A percentile compares a stretch with the other conserved stretches of the same genome.
phyloP scores from a whole-genome alignment of 2,888 invertebrate species.

The Andricus curvator region DNA sequence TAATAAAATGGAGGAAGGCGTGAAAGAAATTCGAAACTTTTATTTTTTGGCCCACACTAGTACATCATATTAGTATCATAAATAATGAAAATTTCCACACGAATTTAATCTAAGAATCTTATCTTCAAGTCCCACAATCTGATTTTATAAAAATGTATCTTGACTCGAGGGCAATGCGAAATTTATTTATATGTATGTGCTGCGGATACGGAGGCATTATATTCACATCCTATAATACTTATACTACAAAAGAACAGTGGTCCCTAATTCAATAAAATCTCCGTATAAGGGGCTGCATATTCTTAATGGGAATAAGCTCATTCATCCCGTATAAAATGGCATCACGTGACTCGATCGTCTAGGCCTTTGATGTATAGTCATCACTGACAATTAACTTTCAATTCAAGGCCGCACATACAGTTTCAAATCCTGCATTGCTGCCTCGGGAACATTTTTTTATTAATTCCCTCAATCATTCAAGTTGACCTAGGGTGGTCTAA shows the following conservation, averaged over 20 bases:
- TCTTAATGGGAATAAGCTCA: slow-evolving; percentile 69
- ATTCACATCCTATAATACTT: slow-evolving; percentile 36
- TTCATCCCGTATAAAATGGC: slow-evolving; percentile 68
- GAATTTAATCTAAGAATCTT: not conserved
- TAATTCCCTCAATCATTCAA: slow-evolving; percentile 42
- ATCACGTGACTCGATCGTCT: slow-evolving; percentile 64
- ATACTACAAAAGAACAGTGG: slow-evolving; percentile 31
- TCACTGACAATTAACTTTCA: slow-evolving; percentile 67
- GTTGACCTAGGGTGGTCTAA: slow-evolving; percentile 17
- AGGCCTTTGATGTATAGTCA: slow-evolving; percentile 64
- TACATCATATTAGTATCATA: not conserved
- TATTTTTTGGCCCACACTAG: too few species aligned
- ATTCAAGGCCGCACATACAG: slow-evolving; percentile 63
- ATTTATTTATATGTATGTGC: slow-evolving; percentile 22
- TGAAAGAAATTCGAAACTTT: too few species aligned
- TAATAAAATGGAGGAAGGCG: too few species aligned
- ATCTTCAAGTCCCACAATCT: not conserved
- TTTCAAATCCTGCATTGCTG: slow-evolving; percentile 44
- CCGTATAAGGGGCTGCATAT: slow-evolving; percentile 43
- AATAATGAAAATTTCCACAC: not conserved
- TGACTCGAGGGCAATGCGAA: not conserved
- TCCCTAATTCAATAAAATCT: slow-evolving; percentile 34
- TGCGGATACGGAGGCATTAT: slow-evolving; percentile 9
- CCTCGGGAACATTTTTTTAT: slow-evolving; percentile 47
- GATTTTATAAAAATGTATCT: slow-evolving; percentile 7